phyloP scores from a whole-genome alignment of 2,797 vertebrate genomes.

The Lacerta agilis region DNA sequence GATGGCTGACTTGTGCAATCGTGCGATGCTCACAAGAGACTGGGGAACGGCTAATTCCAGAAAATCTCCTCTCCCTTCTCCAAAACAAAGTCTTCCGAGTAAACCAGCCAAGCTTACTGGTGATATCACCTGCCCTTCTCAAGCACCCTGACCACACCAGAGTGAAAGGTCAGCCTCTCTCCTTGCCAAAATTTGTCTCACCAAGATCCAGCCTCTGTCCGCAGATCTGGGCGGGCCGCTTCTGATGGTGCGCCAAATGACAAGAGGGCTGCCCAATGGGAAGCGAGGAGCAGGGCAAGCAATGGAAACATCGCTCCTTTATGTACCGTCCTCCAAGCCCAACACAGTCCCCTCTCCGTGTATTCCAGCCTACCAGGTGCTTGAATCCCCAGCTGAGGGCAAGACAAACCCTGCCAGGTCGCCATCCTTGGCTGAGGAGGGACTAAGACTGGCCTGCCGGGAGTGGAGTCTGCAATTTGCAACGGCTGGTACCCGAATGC shows the following conservation, averaged over 20 bases:
- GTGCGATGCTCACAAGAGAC: too few species aligned
- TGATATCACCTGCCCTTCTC: background rate
- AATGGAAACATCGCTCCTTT: background rate
- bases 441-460: background rate
- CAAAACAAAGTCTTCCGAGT: background rate
- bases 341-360: background rate
- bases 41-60: background rate
- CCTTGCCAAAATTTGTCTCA: background rate
- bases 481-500: background rate
- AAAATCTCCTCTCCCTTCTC: background rate
- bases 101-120: background rate
- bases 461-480: background rate
- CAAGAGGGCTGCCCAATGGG: background rate
- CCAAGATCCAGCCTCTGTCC: background rate
- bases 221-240: background rate
- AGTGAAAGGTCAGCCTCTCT: background rate
- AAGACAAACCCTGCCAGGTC: background rate
- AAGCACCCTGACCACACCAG: background rate
- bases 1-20: background rate
- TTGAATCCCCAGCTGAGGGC: too few species aligned
- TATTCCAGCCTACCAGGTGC: too few species aligned
- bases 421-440: background rate
- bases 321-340: background rate
- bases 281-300: background rate
- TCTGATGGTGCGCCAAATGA: too few species aligned